Evolutionary conservation across 2,797 vertebrate species (phyloP).

Genomic region (Chaenodraco wilsoni): DNA sequence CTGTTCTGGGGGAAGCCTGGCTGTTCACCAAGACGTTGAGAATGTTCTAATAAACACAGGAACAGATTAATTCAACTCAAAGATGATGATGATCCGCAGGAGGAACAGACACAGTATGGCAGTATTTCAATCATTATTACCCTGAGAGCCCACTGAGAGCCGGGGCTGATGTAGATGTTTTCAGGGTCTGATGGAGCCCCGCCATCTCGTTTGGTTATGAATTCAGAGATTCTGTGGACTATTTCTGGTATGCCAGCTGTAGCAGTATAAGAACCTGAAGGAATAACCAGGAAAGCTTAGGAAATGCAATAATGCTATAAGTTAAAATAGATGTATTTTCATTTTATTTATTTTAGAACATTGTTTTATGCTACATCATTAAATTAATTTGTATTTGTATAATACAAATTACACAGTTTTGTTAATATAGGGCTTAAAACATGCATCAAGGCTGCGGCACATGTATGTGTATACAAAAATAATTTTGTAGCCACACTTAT

Average conservation of each 20-base stretch:
- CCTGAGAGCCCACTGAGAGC: slow-evolving; percentile 74
- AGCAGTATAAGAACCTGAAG: slow-evolving; percentile 75
- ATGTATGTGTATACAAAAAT: too few species aligned
- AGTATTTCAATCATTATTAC: slow-evolving; percentile 51
- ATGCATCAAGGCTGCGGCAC: background rate
- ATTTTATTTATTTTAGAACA: background rate
- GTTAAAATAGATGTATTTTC: too few species aligned
- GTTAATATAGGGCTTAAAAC: background rate
- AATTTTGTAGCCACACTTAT: too few species aligned
- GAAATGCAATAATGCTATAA: background rate
- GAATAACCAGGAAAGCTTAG: background rate
- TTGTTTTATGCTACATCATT: background rate
- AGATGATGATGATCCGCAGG: background rate
- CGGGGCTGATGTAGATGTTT: slow-evolving; percentile 76
- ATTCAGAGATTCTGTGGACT: slow-evolving; percentile 63
- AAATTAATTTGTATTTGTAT: background rate
- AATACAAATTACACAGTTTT: too few species aligned
- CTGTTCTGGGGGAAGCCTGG: slow-evolving; percentile 55
- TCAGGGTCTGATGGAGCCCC: slow-evolving; percentile 68
- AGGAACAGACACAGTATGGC: background rate
- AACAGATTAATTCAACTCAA: background rate
- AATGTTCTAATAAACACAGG: slow-evolving; percentile 65
- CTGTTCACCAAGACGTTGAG: slow-evolving; percentile 69
- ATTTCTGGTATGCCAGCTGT: slow-evolving; percentile 56
- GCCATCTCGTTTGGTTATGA: slow-evolving; percentile 79